Evolutionary conservation across 1,140 invertebrate species (phyloP), one percentile per base, ranked within the genome.

Genomic region (Eupristina koningsbergeri): DNA sequence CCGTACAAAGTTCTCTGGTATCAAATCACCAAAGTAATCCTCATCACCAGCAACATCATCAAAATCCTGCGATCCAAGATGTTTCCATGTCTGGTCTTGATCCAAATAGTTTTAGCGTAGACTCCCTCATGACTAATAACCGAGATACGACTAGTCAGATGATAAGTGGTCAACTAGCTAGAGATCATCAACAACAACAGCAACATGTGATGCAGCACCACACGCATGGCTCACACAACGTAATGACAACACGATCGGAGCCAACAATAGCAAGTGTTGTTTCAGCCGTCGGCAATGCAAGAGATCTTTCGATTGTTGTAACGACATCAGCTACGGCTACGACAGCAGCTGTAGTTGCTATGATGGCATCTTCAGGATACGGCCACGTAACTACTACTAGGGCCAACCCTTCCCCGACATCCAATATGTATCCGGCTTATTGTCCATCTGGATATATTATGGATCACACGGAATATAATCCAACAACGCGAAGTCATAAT

Each of bases 361-460:
- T 91, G 89, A 92, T 92, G 90, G 90, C 89, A 0, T 94, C 94
- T 76, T 95, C 94, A 84, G 94, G 93, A 5, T 94, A 94, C 85
- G 92, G 93, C 86, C 91, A 91, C 81, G 86, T 88, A 8, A 89
- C 90, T 26, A 85, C 90, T 15, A 89, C 93, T 47, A 94, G 94
- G 64, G 92, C 93, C n/a, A 94, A 94, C 71, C 90, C 93, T 0
- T 92, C 93, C 29, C 92, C 94, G 0, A 90, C 93, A 79, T 88
- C 93, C 83, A 93, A 93, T 87, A 92, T 93, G 90, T 93, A 93
- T 81, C 89, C 93, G n/a, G 90, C 92, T 9, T 94, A 93, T 82
- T 93, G 92, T 90, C 85, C 93, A 84, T 86, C 92, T 86, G 93
- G 91, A 17, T 93, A 93, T 78, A 91, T 93, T 34, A 92, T 92